Conservation (phyloP, 2,113 vertebrate species). For the Chaetops frenatus region DNA sequence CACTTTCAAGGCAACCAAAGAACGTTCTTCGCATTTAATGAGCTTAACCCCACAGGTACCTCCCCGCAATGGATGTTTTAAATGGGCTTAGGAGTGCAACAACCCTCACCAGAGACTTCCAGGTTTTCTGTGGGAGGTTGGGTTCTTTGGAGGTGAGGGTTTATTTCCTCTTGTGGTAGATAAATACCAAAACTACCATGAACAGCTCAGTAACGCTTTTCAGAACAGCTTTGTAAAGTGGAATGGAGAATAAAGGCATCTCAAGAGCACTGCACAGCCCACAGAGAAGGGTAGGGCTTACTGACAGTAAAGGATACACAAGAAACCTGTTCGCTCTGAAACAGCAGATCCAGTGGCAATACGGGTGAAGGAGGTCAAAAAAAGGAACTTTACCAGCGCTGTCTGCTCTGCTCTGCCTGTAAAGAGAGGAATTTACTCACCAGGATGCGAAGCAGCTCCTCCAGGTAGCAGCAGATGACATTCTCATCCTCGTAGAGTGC, state of each 20-base stretch:
- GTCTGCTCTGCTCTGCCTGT: not conserved
- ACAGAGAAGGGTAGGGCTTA: not conserved
- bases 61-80: not conserved
- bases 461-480: conserved; percentile 80
- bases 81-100: not conserved
- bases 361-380: not conserved
- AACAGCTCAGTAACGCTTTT: not conserved
- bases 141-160: not conserved
- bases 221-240: not conserved
- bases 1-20: not conserved
- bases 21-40: not conserved
- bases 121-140: not conserved
- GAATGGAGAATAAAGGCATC: not conserved
- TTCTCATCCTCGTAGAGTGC: conserved; percentile 79
- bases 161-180: not conserved
- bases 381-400: not conserved
- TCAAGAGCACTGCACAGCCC: not conserved
- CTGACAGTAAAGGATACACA: not conserved
- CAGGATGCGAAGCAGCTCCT: conserved; percentile 89
- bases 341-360: not conserved
- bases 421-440: conserved; percentile 59
- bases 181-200: not conserved
- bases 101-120: not conserved
- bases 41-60: not conserved
- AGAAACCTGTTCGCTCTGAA: not conserved